These are phyloP conservation scores for Seriola rivoliana DNA, from an alignment of 2,113 vertebrate genomes.

Conservation along the genomic window DNA sequence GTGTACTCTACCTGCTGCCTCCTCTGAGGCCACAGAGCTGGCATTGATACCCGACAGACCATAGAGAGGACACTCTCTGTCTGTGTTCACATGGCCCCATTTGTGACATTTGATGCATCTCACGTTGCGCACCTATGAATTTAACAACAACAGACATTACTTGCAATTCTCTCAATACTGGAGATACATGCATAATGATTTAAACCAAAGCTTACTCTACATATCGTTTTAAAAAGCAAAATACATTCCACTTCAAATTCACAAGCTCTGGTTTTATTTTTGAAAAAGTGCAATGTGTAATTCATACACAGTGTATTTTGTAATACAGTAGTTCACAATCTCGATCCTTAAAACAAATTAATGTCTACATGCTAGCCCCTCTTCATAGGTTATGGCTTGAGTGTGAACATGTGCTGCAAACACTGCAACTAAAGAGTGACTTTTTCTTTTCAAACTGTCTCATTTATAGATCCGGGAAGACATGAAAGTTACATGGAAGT, in stretches of 20 bases:
- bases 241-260: not conserved
- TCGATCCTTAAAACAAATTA: not conserved
- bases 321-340: not conserved
- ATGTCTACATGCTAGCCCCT: not conserved
- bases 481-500: not conserved
- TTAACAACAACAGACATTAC: conserved; percentile 11
- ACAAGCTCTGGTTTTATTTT: not conserved
- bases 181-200: not conserved
- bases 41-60: conserved; percentile 99
- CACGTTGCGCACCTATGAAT: conserved; percentile 94
- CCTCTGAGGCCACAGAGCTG: conserved; percentile 91
- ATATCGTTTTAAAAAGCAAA: not conserved
- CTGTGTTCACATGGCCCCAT: conserved; percentile 99
- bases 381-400: not conserved
- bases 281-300: not conserved
- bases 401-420: not conserved
- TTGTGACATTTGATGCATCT: conserved; percentile 99
- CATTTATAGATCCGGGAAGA: not conserved
- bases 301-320: not conserved
- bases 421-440: not conserved
- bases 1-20: conserved; percentile 91
- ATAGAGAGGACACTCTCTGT: conserved; percentile 96
- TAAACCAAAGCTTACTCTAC: not conserved
- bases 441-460: not conserved
- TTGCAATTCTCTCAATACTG: not conserved